A percentile compares a stretch with the other conserved stretches of the same genome.
Conservation (phyloP, 2,797 vertebrate species). For the Falco novaeseelandiae region DNA sequence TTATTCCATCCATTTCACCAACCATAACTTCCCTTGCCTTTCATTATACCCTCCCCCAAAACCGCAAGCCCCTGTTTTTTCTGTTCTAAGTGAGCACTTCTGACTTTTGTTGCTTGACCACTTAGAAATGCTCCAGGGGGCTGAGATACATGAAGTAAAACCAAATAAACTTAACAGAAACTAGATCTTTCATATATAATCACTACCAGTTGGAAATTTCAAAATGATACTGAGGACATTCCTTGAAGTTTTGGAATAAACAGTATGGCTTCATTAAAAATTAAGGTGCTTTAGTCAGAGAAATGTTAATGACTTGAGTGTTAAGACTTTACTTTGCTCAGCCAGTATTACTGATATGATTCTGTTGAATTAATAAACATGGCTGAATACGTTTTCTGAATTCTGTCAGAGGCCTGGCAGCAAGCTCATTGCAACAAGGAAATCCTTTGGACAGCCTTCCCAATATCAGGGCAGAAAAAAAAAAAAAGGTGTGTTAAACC, state of each 20-base stretch:
- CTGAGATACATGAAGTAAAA: neutral
- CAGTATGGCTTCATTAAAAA: neutral
- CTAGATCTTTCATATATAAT: neutral
- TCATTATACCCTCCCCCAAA: neutral
- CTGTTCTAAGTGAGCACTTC: neutral
- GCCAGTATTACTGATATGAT: neutral
- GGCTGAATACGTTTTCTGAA: neutral
- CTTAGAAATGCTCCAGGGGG: neutral
- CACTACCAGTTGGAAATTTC: neutral
- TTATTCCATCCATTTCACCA: neutral
- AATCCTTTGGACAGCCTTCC: neutral
- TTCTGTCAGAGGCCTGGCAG: neutral
- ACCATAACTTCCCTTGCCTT: neutral
- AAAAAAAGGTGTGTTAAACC: neutral
- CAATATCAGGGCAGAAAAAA: neutral
- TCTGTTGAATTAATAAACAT: neutral
- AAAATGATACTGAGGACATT: neutral
- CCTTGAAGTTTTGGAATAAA: conserved; percentile 1
- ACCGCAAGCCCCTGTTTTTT: neutral
- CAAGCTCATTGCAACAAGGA: neutral
- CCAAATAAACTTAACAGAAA: neutral
- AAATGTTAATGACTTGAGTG: neutral
- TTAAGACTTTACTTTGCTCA: neutral
- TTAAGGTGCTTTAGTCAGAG: neutral
- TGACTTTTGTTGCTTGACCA: neutral